phyloP scores from a whole-genome alignment of 2,888 invertebrate species.

The Erebia epiphron region DNA sequence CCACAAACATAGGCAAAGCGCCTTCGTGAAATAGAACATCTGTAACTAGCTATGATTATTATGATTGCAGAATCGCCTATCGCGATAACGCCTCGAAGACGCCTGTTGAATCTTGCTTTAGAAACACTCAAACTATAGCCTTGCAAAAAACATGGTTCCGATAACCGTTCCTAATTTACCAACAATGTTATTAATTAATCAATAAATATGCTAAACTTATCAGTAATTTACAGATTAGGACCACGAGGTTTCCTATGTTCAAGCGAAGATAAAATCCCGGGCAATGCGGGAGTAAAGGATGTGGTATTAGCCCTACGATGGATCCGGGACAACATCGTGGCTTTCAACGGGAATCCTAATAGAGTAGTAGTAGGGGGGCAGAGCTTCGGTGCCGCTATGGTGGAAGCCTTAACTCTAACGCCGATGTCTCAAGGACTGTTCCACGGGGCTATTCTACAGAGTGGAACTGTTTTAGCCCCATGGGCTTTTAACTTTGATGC shows the following conservation, averaged over 20 bases:
- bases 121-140: no score
- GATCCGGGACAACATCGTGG: constrained; percentile 72
- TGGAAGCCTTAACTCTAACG: constrained; percentile 61
- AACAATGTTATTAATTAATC: no score
- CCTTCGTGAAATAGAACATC: no score
- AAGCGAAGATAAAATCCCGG: constrained; percentile 62
- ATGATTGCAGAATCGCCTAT: no score
- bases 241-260: constrained; percentile 67
- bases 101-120: no score
- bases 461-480: constrained; percentile 67
- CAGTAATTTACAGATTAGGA: constrained; percentile 54
- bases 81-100: no score
- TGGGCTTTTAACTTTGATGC: constrained; percentile 73
- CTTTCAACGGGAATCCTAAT: constrained; percentile 69
- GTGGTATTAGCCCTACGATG: constrained; percentile 66
- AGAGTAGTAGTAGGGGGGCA: constrained; percentile 68
- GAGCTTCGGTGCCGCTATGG: constrained; percentile 69
- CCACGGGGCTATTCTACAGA: constrained; percentile 70
- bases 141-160: no score
- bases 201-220: no score
- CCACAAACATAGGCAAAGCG: no score
- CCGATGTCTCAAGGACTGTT: constrained; percentile 58
- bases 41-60: no score
- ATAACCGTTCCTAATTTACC: not conserved
- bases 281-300: constrained; percentile 71